Base-by-base conservation (phyloP, 2,113 vertebrate genomes). In the Pteronura brasiliensis region DNA sequence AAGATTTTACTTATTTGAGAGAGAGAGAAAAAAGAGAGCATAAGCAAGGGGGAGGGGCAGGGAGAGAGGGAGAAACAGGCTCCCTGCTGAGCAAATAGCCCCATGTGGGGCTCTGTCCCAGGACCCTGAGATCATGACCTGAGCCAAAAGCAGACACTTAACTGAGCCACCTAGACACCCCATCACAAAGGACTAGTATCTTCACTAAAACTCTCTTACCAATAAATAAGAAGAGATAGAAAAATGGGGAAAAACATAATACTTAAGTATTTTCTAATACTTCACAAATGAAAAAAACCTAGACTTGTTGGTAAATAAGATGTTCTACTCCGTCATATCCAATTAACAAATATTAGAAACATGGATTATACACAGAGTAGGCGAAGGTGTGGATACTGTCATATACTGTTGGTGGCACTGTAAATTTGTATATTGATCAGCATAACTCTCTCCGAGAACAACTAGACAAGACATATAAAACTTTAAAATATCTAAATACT, bases 191-290 rank as follows among this genome's bases (percentile, higher is more conserved):
- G 27, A 15, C 74, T 90, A 69, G 63, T 77, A 83, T 20, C 29
- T n/a, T 96, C n/a, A 71, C 18, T 55, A 63, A 74, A 93, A 55
- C 27, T 49, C 42, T 95, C 39, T 90, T 86, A 96, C 7, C 65
- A 93, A 93, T 82, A 52, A 96, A 20, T 77, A 65, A 71, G 39
- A 86, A 95, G 84, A 90, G 17, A 88, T n/a, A 71, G 72, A 63
- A 96, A 96, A 72, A 63, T 72, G 8, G 21, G 4, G 4, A 0
- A 47, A 81, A 29, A 10, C 65, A 67, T 76, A 11, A 47, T 47
- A 11, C 44, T 11, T 10, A 47, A 47, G 42, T 25, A 39, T 67
- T 83, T 90, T 47, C 6, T 86, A 17, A 29, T 71, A 69, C 47
- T 63, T 74, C 47, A 55, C 34, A 95, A 63, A 89, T 84, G 36